Percentiles rank a stretch among this genome's conserved stretches.
Conservation (phyloP, 2,797 vertebrate species). For the Muscicapa striata region DNA sequence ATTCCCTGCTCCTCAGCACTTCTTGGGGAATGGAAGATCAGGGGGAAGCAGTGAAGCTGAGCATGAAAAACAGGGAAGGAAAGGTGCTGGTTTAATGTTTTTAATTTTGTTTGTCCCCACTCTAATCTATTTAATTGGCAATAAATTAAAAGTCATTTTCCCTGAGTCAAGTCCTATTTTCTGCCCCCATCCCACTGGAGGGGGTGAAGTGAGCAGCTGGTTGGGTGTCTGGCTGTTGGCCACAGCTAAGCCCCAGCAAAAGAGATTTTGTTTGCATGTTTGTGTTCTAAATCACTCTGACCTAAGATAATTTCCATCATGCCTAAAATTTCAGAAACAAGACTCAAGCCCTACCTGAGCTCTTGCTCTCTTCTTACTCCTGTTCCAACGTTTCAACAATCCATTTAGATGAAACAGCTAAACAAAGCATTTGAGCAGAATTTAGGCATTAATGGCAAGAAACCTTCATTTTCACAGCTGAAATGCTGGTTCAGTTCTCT, state of each 20-base stretch:
- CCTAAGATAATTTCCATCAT: not conserved
- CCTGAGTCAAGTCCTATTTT: not conserved
- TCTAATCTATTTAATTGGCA: not conserved
- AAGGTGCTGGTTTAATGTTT: not conserved
- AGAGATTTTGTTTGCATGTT: not conserved
- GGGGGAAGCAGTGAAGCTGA: not conserved
- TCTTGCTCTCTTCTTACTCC: not conserved
- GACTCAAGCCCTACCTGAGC: not conserved
- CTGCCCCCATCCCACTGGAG: not conserved
- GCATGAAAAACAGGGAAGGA: not conserved
- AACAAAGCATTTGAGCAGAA: not conserved
- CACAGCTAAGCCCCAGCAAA: not conserved
- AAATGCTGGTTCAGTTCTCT: not conserved
- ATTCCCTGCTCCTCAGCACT: not conserved
- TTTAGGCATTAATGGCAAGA: not conserved
- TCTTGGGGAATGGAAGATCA: fast-evolving
- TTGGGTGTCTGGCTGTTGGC: not conserved
- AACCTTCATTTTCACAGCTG: not conserved
- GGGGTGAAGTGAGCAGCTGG: not conserved
- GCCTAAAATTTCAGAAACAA: not conserved
- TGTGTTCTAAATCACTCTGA: not conserved
- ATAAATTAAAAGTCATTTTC: not conserved
- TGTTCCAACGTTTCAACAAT: not conserved
- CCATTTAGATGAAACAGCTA: not conserved
- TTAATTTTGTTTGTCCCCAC: not conserved